Base-by-base conservation (phyloP, 1,140 invertebrate genomes). In the Heliconius eleuchia region DNA sequence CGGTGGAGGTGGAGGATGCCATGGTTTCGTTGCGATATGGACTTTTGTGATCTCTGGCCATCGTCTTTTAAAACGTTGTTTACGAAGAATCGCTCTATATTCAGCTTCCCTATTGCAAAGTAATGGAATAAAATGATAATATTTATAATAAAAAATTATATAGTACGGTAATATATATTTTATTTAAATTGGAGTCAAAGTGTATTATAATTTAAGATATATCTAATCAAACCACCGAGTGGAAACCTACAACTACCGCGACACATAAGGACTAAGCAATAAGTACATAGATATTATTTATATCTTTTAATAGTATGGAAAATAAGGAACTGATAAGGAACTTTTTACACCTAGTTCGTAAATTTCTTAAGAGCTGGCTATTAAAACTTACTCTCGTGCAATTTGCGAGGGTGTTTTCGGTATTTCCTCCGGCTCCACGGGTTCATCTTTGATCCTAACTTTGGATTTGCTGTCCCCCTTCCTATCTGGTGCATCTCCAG, bases 1-100 rank as follows among this genome's bases (percentile, higher is more conserved):
- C 0, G 90, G 89, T 9, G 88, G 90, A 23, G 84, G 82, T 0
- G 91, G 91, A 0, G 92, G 91, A 16, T 77, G 78, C 91, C 91
- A 92, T 0, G 85, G 88, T 70, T 80, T 79, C 0, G 88, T 90
- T 9, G 55, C 73, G 13, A 93, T 83, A 71, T 83, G 82, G 13
- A 87, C 85, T 76, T 90, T 92, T 0, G 85, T 88, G 18, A 93
- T 78, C 74, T 91, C 88, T 0, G 92, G 91, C 91, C 92, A 92
- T 3, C 84, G 81, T 0, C 86, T 57, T 50, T 90, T 93, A 80
- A 92, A 93, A 9, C 87, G 78, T 19, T 82, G 78, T 37, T 83
- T 87, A 3, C 91, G 84, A 18, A 88, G 18, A 74, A 86, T 70
- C 0, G 91, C 86, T 72, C 88, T 80, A 37, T 88, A 83, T 39